Evolutionary conservation across 2,797 vertebrate genomes (phyloP).

Genomic region (Eospalax fontanierii): DNA sequence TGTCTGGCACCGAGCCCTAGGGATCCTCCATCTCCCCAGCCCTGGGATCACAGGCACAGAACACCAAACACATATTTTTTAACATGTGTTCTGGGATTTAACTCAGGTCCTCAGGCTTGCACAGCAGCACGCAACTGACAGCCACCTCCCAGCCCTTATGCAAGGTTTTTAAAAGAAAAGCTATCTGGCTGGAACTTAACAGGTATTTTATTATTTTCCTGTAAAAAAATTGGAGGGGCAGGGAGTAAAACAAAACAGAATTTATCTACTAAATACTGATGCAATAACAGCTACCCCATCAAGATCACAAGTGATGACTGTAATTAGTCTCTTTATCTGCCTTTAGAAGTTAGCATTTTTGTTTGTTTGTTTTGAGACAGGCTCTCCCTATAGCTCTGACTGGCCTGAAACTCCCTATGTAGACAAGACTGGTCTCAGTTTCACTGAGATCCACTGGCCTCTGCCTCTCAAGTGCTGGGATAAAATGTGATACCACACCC

Average conservation of each 20-base stretch:
- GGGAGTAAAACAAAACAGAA: slow-evolving; percentile 76
- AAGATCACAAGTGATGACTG: slow-evolving; percentile 81
- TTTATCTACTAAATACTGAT: slow-evolving; percentile 83
- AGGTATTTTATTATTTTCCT: slow-evolving; percentile 69
- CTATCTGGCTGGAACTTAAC: neutral
- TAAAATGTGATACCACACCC: too few species aligned
- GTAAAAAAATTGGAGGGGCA: slow-evolving; percentile 73
- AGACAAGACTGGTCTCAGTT: too few species aligned
- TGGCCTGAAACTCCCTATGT: too few species aligned
- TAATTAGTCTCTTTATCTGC: slow-evolving; percentile 84
- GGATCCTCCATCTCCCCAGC: neutral
- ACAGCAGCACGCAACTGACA: neutral
- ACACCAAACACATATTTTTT: neutral
- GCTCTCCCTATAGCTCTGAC: too few species aligned
- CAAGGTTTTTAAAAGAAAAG: slow-evolving; percentile 13
- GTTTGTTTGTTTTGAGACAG: too few species aligned
- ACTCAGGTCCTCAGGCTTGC: neutral
- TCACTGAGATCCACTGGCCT: too few species aligned
- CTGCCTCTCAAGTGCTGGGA: too few species aligned
- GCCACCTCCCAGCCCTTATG: neutral
- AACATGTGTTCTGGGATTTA: neutral
- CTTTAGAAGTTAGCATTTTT: slow-evolving; percentile 60
- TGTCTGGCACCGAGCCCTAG: neutral
- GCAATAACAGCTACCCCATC: slow-evolving; percentile 67
- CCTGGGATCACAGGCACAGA: neutral